Percentiles rank a stretch among this genome's conserved stretches.
Evolutionary conservation across 2,888 invertebrate species (phyloP).

Genomic region (Philonicus albiceps): DNA sequence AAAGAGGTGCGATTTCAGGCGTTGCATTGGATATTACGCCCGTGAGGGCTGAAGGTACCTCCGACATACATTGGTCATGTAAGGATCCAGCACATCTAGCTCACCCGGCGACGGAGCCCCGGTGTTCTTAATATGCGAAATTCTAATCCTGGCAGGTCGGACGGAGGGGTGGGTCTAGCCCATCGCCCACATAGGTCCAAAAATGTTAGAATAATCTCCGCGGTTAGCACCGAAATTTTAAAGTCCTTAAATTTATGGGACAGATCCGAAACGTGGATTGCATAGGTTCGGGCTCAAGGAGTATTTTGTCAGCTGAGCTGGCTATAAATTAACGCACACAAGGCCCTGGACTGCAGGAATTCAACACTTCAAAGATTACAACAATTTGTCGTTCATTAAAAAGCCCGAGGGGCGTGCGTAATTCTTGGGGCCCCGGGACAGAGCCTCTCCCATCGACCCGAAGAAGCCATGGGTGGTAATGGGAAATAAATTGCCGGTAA

Average conservation of each 20-base stretch:
- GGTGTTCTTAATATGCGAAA: slow-evolving; percentile 22
- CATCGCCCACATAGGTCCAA: not conserved
- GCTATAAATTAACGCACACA: slow-evolving; percentile 1
- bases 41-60: slow-evolving; percentile 3
- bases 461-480: slow-evolving; percentile 42
- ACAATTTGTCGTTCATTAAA: slow-evolving; percentile 10
- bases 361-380: slow-evolving; percentile 10
- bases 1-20: slow-evolving; percentile 24
- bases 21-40: slow-evolving; percentile 21
- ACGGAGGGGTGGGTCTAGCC: not conserved
- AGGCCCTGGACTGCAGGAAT: not conserved
- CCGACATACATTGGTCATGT: slow-evolving; percentile 40
- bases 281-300: not conserved
- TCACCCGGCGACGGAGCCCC: not conserved
- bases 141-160: slow-evolving; percentile 11
- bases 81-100: not conserved
- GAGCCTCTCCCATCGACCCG: not conserved
- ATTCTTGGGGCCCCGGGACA: not conserved
- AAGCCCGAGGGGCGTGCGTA: not conserved
- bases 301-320: not conserved
- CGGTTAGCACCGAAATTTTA: slow-evolving; percentile 15
- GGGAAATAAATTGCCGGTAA: slow-evolving; percentile 46
- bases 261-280: slow-evolving; percentile 9
- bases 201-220: slow-evolving; percentile 27
- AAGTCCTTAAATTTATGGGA: slow-evolving; percentile 31